Evolutionary conservation across 2,797 vertebrate species (phyloP).

Genomic region (Etheostoma nigrum): DNA sequence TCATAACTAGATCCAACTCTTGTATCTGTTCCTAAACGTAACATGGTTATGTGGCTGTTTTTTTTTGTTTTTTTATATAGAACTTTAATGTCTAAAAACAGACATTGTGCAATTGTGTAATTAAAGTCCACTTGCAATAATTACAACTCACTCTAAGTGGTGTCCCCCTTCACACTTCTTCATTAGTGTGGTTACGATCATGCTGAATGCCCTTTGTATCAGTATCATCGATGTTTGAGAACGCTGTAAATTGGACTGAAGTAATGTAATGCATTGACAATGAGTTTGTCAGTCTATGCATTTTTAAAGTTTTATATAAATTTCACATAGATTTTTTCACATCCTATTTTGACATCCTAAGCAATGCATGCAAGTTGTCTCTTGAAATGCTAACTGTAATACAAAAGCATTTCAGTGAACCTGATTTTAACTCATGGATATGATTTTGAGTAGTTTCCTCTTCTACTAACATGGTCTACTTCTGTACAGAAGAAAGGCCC

Average conservation of each 20-base stretch:
- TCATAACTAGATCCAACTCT: conserved; percentile 5
- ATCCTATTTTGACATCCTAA: conserved; percentile 33
- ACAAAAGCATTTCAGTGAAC: conserved; percentile 53
- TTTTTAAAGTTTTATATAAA: conserved; percentile 27
- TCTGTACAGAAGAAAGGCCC: conserved; percentile 74
- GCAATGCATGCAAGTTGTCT: conserved; percentile 61
- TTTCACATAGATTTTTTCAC: conserved; percentile 24
- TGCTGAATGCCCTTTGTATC: conserved; percentile 23
- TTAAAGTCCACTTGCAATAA: conserved; percentile 7
- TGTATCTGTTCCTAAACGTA: conserved; percentile 24
- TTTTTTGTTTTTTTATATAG: conserved; percentile 5
- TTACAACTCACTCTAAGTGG: neutral
- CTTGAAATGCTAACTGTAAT: conserved; percentile 42
- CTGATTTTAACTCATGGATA: conserved; percentile 14
- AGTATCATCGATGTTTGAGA: conserved; percentile 26
- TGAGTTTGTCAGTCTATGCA: conserved; percentile 25
- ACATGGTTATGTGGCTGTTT: conserved; percentile 6
- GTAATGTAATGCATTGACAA: conserved; percentile 55
- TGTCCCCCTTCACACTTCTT: conserved; percentile 5
- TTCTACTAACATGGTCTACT: conserved; percentile 76
- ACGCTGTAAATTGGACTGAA: conserved; percentile 34
- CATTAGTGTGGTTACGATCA: conserved; percentile 12
- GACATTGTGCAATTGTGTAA: conserved; percentile 27
- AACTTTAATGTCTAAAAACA: conserved; percentile 40
- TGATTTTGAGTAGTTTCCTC: conserved; percentile 29